Evolutionary conservation across 2,888 invertebrate genomes (phyloP), one percentile per base, ranked within the genome.

Genomic region (Luperina nickerlii): DNA sequence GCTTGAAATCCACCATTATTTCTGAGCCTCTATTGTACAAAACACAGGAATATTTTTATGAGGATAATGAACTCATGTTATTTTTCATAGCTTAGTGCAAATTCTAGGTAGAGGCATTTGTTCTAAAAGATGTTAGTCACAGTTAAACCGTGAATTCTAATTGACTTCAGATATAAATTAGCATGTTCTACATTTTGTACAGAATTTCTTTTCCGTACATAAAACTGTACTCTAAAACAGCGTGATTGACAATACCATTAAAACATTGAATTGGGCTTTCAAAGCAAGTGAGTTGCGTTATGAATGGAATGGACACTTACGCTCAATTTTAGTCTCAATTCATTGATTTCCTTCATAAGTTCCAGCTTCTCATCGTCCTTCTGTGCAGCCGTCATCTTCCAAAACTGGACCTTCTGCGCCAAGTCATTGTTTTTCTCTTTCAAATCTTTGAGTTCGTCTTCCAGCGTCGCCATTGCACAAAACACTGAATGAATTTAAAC

Each of bases 331-430:
- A 96, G 88, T 68, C 95, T 92, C 63, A 97, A 87, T 67, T 96
- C 96, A 84, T 95, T 96, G 42, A 92, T 93, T 91, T 97, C 96
- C 76, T 95, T 96, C 92, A 96, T 95, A 20, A 97, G 89, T 20
- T 93, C 94, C 2, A 96, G 85, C 86, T 96, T 96, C 68, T 97
- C 96, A 77, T 94, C 94, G 54, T 96, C 96, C 51, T 91, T 92
- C 80, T 95, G 94, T 32, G 93, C 95, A 18, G 95, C 95, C 60
- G 93, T 92, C 91, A 96, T 92, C 90, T 96, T 96, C 95, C 94
- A 96, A 89, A 93, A 93, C 75, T 97, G 96, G 13, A 95, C 93
- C 84, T 94, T 94, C 78, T 94, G 93, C 3, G 93, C 96, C 85
- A 97, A 89, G 82, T 96, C 95, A 91, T 91, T 95, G 87, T 97